Conservation (phyloP, 2,888 invertebrate species). For the Plebejus argus region DNA sequence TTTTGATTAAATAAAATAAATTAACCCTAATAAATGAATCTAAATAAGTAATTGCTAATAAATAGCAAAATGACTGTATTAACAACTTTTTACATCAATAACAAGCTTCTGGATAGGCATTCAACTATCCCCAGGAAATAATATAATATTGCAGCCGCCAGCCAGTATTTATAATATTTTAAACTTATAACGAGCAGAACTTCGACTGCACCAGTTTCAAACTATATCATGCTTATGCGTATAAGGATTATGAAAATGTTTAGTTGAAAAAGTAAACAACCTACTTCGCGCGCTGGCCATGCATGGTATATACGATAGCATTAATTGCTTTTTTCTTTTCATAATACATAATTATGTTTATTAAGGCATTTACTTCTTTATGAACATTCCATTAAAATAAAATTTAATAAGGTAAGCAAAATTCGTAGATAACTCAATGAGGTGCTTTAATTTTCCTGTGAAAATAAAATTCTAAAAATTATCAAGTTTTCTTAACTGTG, state of each 20-base stretch:
- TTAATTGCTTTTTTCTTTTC: background rate
- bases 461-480: no score
- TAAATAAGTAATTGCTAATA: no score
- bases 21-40: no score
- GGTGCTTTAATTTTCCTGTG: no score
- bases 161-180: conserved; percentile 1
- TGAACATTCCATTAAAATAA: no score
- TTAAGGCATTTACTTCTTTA: no score
- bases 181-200: conserved; percentile 25
- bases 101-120: background rate
- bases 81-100: background rate
- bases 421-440: no score
- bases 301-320: background rate
- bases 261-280: conserved; percentile 16
- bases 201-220: background rate
- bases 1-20: no score
- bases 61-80: no score
- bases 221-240: conserved; percentile 1
- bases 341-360: background rate
- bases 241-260: conserved; percentile 13
- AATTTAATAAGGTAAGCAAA: no score
- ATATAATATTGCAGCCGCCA: background rate
- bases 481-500: no score
- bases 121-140: background rate
- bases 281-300: background rate